phyloP scores from a whole-genome alignment of 2,113 vertebrate genomes.

The Spheniscus mendiculus region DNA sequence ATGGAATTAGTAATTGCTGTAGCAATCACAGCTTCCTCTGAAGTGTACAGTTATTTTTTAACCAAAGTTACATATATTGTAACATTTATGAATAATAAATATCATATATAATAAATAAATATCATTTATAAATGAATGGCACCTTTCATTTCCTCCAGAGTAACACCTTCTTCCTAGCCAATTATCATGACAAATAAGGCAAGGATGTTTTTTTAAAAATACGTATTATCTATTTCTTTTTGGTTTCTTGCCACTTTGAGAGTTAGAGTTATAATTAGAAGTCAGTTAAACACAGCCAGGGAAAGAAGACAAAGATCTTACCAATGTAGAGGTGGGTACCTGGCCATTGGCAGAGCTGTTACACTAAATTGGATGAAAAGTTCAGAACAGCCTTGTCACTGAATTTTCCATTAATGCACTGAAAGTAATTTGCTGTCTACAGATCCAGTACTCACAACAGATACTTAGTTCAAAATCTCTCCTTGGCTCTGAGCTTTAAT shows the following conservation, averaged over 20 bases:
- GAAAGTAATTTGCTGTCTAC: not conserved
- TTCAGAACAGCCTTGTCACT: not conserved
- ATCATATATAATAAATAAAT: no score
- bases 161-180: not conserved
- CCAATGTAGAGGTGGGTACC: not conserved
- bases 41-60: not conserved
- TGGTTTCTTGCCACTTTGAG: not conserved
- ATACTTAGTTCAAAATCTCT: not conserved
- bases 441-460: not conserved
- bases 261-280: not conserved
- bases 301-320: not conserved
- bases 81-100: no score
- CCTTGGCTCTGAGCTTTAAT: not conserved
- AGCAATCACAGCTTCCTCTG: not conserved
- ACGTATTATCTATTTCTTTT: not conserved
- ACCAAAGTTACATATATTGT: no score
- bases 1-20: not conserved
- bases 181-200: not conserved
- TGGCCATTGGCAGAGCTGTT: not conserved
- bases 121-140: not conserved
- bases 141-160: slow-evolving; percentile 2
- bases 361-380: not conserved
- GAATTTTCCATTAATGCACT: not conserved
- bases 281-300: not conserved
- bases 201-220: not conserved